Base-by-base conservation (phyloP, 2,797 vertebrate species). In the Microcaecilia unicolor region DNA sequence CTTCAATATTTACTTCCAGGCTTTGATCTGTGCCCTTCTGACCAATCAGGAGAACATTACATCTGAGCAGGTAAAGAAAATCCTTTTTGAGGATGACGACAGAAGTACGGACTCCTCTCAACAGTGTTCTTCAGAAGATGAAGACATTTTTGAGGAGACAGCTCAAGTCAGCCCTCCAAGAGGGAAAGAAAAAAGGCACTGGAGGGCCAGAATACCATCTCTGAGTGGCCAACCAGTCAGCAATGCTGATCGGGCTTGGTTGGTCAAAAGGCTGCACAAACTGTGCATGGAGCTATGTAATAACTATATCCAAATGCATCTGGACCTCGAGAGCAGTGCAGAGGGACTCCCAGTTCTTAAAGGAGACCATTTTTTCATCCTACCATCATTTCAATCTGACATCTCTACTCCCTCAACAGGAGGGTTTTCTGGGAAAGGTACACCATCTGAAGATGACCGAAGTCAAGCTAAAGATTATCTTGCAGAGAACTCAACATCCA, bases 91-190 rank as follows among this genome's bases (percentile, higher is more conserved):
- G 58, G 96, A 95, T 6, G 93, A 96, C 1, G 92, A 92, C 42
- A 83, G 86, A 5, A 93, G 90, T 63, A 89, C 92, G 0, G 92
- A 97, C 49, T 98, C 96, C 0, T 97, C 95, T 1, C 92, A 92
- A 43, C 91, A 84, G 15, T 94, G 91, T 30, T 97, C 84, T 1
- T 97, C 95, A 0, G 96, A 99, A 55, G 94, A 99, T 1, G 96
- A 99, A 59, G 93, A 99, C 58, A 98, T 98, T 46, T 98, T 98
- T 58, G 96, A 97, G 62, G 93, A 98, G 75, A 98, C 92, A 0
- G 94, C 94, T 2, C 92, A 97, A 73, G 95, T 97, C 41, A 98
- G 93, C 56, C 93, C 94, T 1, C 93, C 93, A 0, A 72, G 90
- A 2, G 89, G 88, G 7, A 83, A 87, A 18, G 89, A 93, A 34